These are phyloP conservation scores for Helarctos malayanus DNA, from an alignment of 2,797 vertebrate genomes.

Conservation along the genomic window DNA sequence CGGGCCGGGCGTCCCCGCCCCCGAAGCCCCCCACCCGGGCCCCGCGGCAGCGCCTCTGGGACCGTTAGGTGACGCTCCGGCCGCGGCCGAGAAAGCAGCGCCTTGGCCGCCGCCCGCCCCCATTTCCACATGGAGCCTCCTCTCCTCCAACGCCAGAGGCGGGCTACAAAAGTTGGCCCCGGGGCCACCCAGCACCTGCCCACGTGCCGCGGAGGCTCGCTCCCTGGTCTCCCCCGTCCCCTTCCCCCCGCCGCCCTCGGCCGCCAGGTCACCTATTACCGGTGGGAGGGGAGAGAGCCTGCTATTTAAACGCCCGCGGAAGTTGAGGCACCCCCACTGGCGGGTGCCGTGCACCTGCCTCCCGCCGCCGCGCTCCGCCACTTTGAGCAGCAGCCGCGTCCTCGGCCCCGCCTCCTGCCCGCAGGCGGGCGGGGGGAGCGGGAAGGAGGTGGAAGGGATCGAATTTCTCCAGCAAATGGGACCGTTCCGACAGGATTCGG, in stretches of 20 bases:
- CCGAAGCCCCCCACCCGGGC: neutral
- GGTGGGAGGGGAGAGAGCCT: constrained; percentile 64
- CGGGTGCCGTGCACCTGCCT: constrained; percentile 88
- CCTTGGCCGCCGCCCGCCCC: constrained; percentile 12
- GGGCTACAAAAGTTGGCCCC: constrained; percentile 82
- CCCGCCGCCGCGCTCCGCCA: constrained; percentile 78
- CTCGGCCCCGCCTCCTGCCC: constrained; percentile 81
- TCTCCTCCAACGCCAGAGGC: neutral
- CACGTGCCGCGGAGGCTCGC: constrained; percentile 69
- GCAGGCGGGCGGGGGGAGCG: constrained; percentile 75
- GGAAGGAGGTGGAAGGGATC: constrained; percentile 82
- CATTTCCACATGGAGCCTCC: constrained; percentile 43
- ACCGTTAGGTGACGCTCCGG: constrained; percentile 74
- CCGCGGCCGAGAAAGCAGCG: neutral
- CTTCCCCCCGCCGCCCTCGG: constrained; percentile 63
- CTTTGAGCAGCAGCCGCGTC: constrained; percentile 74
- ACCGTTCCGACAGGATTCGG: constrained; percentile 82
- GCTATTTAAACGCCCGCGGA: constrained; percentile 76
- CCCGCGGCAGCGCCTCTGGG: constrained; percentile 18
- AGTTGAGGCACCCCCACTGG: constrained; percentile 77
- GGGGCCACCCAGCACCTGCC: constrained; percentile 76
- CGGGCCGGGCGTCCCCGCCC: constrained; percentile 54
- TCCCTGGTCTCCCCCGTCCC: neutral
- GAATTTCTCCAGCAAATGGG: constrained; percentile 82
- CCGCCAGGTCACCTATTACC: constrained; percentile 82